Conservation (phyloP, 2,888 invertebrate genomes). For the Desoria tigrina region DNA sequence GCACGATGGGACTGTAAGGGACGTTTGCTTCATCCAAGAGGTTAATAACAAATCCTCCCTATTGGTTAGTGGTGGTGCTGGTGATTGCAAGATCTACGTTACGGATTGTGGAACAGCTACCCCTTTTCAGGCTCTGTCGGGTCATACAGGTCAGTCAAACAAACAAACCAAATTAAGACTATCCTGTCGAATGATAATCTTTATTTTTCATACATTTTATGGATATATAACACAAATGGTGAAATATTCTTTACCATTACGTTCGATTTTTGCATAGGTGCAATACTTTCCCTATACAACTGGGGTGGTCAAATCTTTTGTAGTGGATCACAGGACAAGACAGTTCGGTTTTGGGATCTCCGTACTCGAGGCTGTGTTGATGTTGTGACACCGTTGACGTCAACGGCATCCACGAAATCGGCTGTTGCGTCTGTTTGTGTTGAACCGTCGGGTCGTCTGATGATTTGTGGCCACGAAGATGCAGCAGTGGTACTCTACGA, state of each 20-base stretch:
- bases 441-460: slow-evolving; percentile 81
- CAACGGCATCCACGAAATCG: slow-evolving; percentile 58
- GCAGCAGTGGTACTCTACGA: slow-evolving; percentile 89
- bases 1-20: slow-evolving; percentile 98
- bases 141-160: slow-evolving; percentile 76
- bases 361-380: slow-evolving; percentile 91
- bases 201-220: neutral
- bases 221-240: neutral
- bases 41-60: slow-evolving; percentile 84
- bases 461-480: slow-evolving; percentile 97
- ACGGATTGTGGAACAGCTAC: slow-evolving; percentile 96
- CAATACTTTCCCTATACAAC: slow-evolving; percentile 88
- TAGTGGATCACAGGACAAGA: slow-evolving; percentile 95
- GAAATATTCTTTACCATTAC: slow-evolving; percentile 6
- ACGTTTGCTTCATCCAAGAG: slow-evolving; percentile 95
- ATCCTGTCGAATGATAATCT: too few relatives aligned
- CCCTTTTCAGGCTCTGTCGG: slow-evolving; percentile 83
- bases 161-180: too few relatives aligned
- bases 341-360: slow-evolving; percentile 96
- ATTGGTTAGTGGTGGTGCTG: slow-evolving; percentile 95
- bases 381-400: slow-evolving; percentile 75
- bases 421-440: slow-evolving; percentile 93
- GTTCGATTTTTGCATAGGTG: slow-evolving; percentile 64
- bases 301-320: slow-evolving; percentile 98
- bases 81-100: slow-evolving; percentile 96